Percentiles rank a stretch among this genome's conserved stretches.
Evolutionary conservation across 2,797 vertebrate genomes (phyloP).

Genomic region (Etheostoma nigrum): DNA sequence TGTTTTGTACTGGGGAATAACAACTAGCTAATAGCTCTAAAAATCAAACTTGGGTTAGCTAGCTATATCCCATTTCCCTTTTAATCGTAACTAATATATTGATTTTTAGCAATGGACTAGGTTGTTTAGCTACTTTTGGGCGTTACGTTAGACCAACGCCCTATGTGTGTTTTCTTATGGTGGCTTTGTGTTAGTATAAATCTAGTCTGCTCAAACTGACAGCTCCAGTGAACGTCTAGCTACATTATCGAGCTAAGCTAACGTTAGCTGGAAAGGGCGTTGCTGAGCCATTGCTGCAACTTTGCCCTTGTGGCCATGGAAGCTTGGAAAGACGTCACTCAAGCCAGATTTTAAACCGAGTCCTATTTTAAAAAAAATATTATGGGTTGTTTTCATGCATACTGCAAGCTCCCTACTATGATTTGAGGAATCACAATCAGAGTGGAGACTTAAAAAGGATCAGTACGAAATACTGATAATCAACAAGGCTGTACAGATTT

Average conservation of each 20-base stretch:
- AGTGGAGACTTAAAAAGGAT: conserved; percentile 48
- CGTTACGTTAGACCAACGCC: conserved; percentile 9
- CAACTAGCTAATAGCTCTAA: background rate
- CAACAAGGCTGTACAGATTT: conserved; percentile 15
- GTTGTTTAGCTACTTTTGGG: background rate
- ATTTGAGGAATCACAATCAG: conserved; percentile 45
- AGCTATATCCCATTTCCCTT: background rate
- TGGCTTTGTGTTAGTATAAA: conserved; percentile 5
- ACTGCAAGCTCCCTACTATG: background rate
- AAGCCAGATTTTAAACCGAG: conserved; percentile 20
- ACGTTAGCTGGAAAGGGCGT: conserved; percentile 82
- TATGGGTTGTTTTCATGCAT: background rate
- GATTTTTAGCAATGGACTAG: background rate
- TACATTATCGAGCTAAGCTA: conserved; percentile 73
- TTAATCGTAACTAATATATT: background rate
- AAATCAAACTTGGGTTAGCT: conserved; percentile 42
- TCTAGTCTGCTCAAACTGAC: conserved; percentile 45
- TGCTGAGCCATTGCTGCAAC: conserved; percentile 83
- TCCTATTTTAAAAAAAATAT: background rate
- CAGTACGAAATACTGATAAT: conserved; percentile 3
- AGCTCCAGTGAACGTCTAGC: conserved; percentile 46
- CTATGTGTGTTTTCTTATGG: conserved; percentile 24
- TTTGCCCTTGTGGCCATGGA: conserved; percentile 80
- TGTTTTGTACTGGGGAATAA: conserved; percentile 4
- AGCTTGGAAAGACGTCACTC: conserved; percentile 62